Evolutionary conservation across 2,113 vertebrate genomes (phyloP), one percentile per base, ranked within the genome.

Genomic region (Ciconia maguari): DNA sequence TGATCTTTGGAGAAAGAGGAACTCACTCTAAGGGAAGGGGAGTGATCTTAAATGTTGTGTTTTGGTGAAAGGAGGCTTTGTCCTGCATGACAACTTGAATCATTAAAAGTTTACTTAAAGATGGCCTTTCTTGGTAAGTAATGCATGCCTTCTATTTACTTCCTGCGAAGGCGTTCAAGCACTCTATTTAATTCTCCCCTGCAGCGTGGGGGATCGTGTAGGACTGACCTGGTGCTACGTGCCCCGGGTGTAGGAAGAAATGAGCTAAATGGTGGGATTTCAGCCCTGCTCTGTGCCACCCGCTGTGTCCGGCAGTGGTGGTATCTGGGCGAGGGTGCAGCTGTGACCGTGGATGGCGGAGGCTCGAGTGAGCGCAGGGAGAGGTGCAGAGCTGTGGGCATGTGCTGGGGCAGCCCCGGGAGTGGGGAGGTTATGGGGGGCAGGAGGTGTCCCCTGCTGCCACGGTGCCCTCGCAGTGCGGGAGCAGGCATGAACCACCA

Each of bases 241-340:
- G 44, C 30, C 14, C 36, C 0, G 0, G 16, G 11, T 1, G 2
- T 6, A 30, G 68, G 58, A 58, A 58, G 60, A 80, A 75, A 54
- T 19, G 10, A 58, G n/a, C 26, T 18, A 18, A 21, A 34, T 1
- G 3, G 27, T 49, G 36, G 15, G 13, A 1, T 34, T 70, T 46
- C n/a, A 25, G 29, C 26, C 38, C 70, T 24, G 34, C 16, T n/a
- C 30, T 13, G 52, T 29, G 44, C 26, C 29, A 8, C 48, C 16
- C 4, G 4, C 48, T 3, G 0, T n/a, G 32, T 24, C n/a, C 0
- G 0, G n/a, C 41, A 55, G 22, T 0, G 0, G 16, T 3, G 5
- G 26, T 18, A n/a, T 34, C 30, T 55, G 38, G 17, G 24, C 0
- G 1, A 38, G 36, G 41, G n/a, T 24, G 36, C 32, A 68, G 77